These are phyloP conservation scores for Octonoba sinensis DNA, from an alignment of 2,888 invertebrate species.

Conservation along the genomic window DNA sequence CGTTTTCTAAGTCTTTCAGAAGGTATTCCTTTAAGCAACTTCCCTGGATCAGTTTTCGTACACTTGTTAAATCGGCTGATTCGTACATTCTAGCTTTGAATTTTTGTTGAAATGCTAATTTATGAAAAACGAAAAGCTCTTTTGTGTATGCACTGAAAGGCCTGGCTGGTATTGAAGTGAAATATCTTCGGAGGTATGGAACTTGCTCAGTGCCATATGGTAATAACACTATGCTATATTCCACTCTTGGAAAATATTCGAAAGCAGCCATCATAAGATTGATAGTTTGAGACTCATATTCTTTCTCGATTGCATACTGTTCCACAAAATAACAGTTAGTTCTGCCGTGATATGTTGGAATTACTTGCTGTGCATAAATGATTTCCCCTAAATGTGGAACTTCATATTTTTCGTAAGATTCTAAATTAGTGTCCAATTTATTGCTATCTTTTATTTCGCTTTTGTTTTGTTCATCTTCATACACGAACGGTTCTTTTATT, in stretches of 20 bases:
- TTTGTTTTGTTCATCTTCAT: neutral
- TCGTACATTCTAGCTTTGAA: conserved; percentile 15
- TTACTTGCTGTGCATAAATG: neutral
- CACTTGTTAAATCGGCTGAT: conserved; percentile 2
- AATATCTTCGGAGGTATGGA: conserved; percentile 23
- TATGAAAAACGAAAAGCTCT: conserved; percentile 52
- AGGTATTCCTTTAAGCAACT: conserved; percentile 50
- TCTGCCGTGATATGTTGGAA: conserved; percentile 32
- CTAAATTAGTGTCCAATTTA: neutral
- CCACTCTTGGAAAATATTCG: conserved; percentile 33
- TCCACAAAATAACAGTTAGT: conserved; percentile 38
- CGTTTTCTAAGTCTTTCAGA: conserved; percentile 15
- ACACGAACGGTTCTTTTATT: conserved; percentile 41
- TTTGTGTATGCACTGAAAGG: conserved; percentile 43
- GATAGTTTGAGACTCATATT: conserved; percentile 30
- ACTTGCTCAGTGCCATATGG: conserved; percentile 48
- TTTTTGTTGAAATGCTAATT: conserved; percentile 8
- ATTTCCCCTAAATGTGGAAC: neutral
- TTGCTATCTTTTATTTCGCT: neutral
- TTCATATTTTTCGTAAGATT: conserved; percentile 16
- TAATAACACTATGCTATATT: conserved; percentile 37
- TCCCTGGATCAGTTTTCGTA: conserved; percentile 14
- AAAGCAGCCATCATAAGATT: conserved; percentile 40
- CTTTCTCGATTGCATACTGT: conserved; percentile 51
- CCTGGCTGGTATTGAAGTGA: conserved; percentile 28